phyloP scores from a whole-genome alignment of 2,113 vertebrate species.

The Mionectes macconnelli region DNA sequence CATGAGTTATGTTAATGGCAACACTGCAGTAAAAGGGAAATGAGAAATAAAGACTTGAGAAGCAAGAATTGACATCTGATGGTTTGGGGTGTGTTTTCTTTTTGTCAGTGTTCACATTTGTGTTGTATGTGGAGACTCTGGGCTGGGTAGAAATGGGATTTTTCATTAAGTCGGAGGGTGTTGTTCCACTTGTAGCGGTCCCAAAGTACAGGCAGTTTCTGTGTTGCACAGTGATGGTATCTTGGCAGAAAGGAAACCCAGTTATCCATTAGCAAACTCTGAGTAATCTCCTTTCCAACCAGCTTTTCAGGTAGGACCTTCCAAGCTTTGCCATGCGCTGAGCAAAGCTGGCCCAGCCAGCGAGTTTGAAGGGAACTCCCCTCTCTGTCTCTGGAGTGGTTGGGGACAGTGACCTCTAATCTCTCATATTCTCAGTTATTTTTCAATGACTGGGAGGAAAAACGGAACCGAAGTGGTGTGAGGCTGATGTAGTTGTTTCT shows the following conservation, averaged over 20 bases:
- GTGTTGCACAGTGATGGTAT: background rate
- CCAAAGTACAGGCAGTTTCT: background rate
- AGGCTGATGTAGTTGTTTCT: background rate
- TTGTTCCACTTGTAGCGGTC: background rate
- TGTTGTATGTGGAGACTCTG: background rate
- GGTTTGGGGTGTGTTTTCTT: background rate
- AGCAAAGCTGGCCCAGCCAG: background rate
- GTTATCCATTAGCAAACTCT: background rate
- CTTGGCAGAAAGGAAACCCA: background rate
- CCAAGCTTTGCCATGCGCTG: background rate
- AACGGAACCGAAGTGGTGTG: background rate
- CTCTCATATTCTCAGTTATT: background rate
- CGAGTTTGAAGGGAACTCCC: background rate
- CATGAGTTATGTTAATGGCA: background rate
- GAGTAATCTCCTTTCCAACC: background rate
- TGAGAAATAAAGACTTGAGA: background rate
- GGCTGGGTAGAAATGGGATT: background rate
- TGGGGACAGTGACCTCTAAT: background rate
- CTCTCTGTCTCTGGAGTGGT: background rate
- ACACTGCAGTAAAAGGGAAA: background rate
- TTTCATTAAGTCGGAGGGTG: background rate
- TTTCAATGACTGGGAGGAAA: rapidly evolving
- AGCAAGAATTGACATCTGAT: background rate
- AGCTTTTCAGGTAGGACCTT: background rate
- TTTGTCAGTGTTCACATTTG: background rate